Evolutionary conservation across 2,888 invertebrate species (phyloP).

Genomic region (Cenopis cana): DNA sequence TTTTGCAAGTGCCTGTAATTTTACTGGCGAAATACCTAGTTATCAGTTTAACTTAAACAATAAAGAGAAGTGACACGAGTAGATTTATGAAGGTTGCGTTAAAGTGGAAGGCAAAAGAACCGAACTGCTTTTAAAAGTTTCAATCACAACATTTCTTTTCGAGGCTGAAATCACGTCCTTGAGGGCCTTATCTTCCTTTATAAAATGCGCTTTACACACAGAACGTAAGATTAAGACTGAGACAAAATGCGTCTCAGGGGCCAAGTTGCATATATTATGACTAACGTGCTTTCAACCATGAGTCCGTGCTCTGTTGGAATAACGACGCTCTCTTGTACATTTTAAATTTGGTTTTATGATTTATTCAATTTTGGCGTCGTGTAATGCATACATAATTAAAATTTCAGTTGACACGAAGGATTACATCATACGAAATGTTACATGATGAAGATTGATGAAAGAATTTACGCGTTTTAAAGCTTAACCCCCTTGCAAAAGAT

Average conservation of each 20-base stretch:
- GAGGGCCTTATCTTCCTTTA: slow-evolving; percentile 14
- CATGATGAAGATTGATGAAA: not conserved
- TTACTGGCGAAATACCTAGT: not conserved
- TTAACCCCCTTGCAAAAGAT: not conserved
- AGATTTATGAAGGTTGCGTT: slow-evolving; percentile 17
- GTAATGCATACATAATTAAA: slow-evolving; percentile 20
- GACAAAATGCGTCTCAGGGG: too few species aligned
- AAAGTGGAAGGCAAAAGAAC: slow-evolving; percentile 8
- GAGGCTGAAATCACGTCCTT: slow-evolving; percentile 23
- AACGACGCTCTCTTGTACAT: slow-evolving; percentile 21
- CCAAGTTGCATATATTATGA: too few species aligned
- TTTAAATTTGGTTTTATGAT: slow-evolving; percentile 27
- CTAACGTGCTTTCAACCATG: slow-evolving; percentile 29
- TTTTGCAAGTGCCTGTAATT: not conserved
- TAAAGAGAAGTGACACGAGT: slow-evolving; percentile 2
- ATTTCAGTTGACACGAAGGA: not conserved
- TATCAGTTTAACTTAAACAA: not conserved
- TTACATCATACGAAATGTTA: not conserved
- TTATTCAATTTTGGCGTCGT: slow-evolving; percentile 12
- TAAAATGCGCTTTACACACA: slow-evolving; percentile 23
- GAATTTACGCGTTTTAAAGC: not conserved
- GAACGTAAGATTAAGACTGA: slow-evolving; percentile 17
- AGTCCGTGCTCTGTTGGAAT: not conserved
- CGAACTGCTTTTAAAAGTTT: slow-evolving; percentile 25
- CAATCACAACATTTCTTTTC: slow-evolving; percentile 20